phyloP scores from a whole-genome alignment of 2,888 invertebrate genomes.

The Pterostichus niger region DNA sequence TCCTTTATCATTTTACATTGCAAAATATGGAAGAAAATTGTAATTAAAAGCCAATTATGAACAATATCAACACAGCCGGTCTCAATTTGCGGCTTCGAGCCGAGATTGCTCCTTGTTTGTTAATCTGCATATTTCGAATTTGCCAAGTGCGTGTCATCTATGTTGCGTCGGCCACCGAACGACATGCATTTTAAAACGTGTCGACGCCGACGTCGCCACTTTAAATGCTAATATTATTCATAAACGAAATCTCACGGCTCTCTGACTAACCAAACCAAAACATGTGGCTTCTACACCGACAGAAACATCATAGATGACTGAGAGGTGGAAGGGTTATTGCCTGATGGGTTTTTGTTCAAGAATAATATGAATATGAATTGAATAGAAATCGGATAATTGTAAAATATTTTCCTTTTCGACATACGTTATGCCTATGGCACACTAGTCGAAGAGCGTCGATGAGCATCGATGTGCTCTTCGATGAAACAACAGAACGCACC shows the following conservation, averaged over 20 bases:
- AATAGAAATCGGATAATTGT: not conserved
- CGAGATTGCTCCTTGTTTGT: not conserved
- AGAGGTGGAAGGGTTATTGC: not conserved
- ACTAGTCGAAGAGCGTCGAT: too few species aligned
- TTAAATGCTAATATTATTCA: constrained; percentile 65
- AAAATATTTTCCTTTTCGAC: too few species aligned
- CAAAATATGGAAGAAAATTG: not conserved
- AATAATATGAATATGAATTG: not conserved
- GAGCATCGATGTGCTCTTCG: too few species aligned
- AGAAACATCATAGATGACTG: not conserved
- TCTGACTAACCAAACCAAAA: constrained; percentile 1
- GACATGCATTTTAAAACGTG: constrained; percentile 46
- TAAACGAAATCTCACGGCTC: constrained; percentile 51
- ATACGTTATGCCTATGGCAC: too few species aligned
- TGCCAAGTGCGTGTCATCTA: constrained; percentile 24
- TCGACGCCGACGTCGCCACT: constrained; percentile 31
- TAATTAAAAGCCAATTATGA: constrained; percentile 10
- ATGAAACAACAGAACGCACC: too few species aligned
- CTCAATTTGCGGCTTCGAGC: not conserved
- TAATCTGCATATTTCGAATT: constrained; percentile 51
- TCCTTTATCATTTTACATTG: too few species aligned
- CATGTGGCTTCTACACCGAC: not conserved
- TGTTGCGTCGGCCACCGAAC: constrained; percentile 16
- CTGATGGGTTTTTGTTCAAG: not conserved
- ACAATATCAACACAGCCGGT: constrained; percentile 1